These are phyloP conservation scores for Cremastinae sp. DNA, from an alignment of 2,888 invertebrate genomes.

Conservation along the genomic window DNA sequence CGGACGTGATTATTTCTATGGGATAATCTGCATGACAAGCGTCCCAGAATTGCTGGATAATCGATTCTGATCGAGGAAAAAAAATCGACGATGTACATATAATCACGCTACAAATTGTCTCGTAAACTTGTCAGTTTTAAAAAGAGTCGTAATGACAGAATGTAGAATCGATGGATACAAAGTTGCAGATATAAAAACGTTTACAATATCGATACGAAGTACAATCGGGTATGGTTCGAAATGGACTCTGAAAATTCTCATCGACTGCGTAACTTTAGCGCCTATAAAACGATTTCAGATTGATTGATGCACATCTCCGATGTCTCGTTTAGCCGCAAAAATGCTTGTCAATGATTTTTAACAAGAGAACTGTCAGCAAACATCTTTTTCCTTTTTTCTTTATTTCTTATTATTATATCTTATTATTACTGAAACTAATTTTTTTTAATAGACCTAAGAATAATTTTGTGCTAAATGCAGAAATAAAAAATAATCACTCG, in stretches of 20 bases:
- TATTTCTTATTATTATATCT: constrained; percentile 3
- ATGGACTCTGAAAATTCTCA: constrained; percentile 16
- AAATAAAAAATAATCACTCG: neutral
- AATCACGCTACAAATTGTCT: constrained; percentile 34
- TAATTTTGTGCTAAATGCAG: neutral
- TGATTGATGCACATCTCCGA: constrained; percentile 42
- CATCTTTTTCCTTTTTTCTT: constrained; percentile 10
- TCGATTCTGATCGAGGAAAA: constrained; percentile 13
- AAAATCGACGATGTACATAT: constrained; percentile 22
- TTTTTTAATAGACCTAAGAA: too few relatives aligned
- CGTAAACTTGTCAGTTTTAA: constrained; percentile 21
- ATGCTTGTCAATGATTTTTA: constrained; percentile 19
- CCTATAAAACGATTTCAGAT: constrained; percentile 50
- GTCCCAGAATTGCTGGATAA: constrained; percentile 9
- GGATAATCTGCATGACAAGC: constrained; percentile 13
- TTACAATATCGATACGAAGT: constrained; percentile 18
- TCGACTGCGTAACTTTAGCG: constrained; percentile 35
- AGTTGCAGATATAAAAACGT: constrained; percentile 41
- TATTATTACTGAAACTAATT: neutral
- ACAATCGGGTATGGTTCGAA: too few relatives aligned
- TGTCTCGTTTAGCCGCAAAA: constrained; percentile 18
- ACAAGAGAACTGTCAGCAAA: constrained; percentile 23
- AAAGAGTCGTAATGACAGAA: constrained; percentile 27
- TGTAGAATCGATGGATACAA: constrained; percentile 20
- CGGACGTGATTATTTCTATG: constrained; percentile 19